phyloP scores from a whole-genome alignment of 2,113 vertebrate genomes.

The Platichthys stellatus region DNA sequence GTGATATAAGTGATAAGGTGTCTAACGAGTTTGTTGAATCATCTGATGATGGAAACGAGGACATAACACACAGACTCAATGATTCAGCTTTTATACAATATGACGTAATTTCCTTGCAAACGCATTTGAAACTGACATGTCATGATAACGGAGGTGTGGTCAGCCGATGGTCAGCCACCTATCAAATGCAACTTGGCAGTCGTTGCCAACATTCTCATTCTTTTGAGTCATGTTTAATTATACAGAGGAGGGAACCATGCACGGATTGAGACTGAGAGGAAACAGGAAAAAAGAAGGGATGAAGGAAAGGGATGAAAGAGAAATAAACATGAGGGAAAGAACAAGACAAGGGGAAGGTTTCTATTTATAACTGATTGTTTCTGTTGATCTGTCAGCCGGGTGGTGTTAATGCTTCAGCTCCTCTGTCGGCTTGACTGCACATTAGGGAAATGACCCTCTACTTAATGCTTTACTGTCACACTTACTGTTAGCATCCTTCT shows the following conservation, averaged over 20 bases:
- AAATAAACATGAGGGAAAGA: conserved; percentile 17
- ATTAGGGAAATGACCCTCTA: conserved; percentile 54
- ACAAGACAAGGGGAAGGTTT: conserved; percentile 32
- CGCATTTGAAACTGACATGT: conserved; percentile 4
- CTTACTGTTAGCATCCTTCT: background rate
- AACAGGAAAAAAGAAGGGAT: conserved; percentile 20
- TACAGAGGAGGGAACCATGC: conserved; percentile 25
- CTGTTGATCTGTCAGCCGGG: conserved; percentile 31
- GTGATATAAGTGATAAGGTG: no score
- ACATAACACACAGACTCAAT: no score
- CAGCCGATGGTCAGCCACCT: conserved; percentile 3
- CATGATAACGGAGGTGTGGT: conserved; percentile 36
- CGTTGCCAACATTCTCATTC: background rate
- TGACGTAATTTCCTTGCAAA: conserved; percentile 36
- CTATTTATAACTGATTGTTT: conserved; percentile 79
- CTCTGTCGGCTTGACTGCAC: conserved; percentile 45
- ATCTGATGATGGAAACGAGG: no score
- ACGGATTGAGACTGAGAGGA: conserved; percentile 26
- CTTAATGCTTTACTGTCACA: conserved; percentile 20
- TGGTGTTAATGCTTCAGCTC: conserved; percentile 42
- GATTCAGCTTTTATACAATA: background rate
- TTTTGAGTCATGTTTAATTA: conserved; percentile 43
- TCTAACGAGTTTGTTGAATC: background rate
- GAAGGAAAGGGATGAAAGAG: conserved; percentile 9
- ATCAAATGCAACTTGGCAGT: conserved; percentile 7